phyloP scores from a whole-genome alignment of 1,140 invertebrate genomes.

The Stenopsyche tienmushanensis region DNA sequence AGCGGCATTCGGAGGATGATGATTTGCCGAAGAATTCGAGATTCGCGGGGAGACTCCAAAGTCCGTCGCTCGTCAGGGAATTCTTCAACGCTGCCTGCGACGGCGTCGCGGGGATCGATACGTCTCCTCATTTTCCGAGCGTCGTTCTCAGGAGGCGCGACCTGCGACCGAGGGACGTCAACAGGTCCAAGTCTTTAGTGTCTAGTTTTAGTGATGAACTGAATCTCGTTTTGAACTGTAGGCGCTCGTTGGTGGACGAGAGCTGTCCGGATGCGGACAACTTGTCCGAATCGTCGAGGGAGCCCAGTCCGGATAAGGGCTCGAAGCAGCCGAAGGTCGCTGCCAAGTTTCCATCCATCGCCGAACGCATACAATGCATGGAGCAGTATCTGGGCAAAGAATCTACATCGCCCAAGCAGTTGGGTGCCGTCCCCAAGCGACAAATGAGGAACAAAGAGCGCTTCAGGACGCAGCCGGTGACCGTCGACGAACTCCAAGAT shows the following conservation, averaged over 20 bases:
- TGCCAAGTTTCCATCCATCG: conserved; percentile 53
- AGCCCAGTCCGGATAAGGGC: conserved; percentile 38
- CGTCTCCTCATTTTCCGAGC: conserved; percentile 37
- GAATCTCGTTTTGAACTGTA: conserved; percentile 51
- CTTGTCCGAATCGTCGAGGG: conserved; percentile 2
- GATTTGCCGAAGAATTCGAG: conserved; percentile 27
- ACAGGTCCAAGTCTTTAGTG: conserved; percentile 52
- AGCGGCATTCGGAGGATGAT: conserved; percentile 15
- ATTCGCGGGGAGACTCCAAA: conserved; percentile 32
- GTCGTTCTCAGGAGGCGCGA: conserved; percentile 53
- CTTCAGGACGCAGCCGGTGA: conserved; percentile 68
- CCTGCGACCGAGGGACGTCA: conserved; percentile 49
- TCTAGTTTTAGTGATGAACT: conserved; percentile 55
- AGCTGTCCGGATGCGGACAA: conserved; percentile 46
- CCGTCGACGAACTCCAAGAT: conserved; percentile 61
- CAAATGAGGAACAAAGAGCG: conserved; percentile 56
- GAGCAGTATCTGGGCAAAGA: conserved; percentile 52
- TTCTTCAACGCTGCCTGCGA: conserved; percentile 16
- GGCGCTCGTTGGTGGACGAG: conserved; percentile 52
- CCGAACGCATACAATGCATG: conserved; percentile 55
- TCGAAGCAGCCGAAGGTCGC: conserved; percentile 44
- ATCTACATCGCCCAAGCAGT: conserved; percentile 44
- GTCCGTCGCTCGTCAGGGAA: conserved; percentile 36
- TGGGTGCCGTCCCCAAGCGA: conserved; percentile 50
- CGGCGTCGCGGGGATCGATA: neutral